Percentiles rank a stretch among this genome's conserved stretches.
These are phyloP conservation scores for Pyrrhura leucotis DNA, from an alignment of 2,797 vertebrate genomes.

Conservation along the genomic window DNA sequence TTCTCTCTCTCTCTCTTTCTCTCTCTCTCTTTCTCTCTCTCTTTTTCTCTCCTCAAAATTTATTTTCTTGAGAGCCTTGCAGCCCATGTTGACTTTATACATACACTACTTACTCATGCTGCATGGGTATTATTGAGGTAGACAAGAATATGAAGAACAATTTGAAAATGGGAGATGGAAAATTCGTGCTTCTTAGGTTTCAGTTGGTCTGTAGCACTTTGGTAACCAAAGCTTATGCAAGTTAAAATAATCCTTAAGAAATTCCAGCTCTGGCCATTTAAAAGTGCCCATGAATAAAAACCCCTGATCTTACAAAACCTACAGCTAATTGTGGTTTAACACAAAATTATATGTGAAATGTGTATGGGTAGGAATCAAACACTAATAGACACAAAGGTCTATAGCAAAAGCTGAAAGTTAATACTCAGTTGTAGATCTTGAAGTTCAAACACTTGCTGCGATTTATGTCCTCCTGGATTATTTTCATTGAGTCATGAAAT, in stretches of 20 bases:
- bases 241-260: neutral
- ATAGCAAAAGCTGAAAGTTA: neutral
- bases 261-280: neutral
- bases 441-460: neutral
- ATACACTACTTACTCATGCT: neutral
- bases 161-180: neutral
- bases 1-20: fast-evolving
- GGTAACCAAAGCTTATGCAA: neutral
- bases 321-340: neutral
- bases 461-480: neutral
- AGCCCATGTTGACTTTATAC: neutral
- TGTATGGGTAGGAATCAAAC: neutral
- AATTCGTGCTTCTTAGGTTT: neutral
- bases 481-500: neutral
- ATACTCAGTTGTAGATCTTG: neutral
- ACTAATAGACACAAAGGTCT: neutral
- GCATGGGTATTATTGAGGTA: neutral
- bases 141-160: neutral
- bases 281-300: neutral
- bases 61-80: neutral
- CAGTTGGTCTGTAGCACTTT: neutral
- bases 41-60: neutral
- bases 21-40: too few species aligned
- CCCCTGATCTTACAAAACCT: neutral
- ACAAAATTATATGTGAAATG: neutral